These are phyloP conservation scores for Pangasius sanitwongsei DNA, from an alignment of 2,797 vertebrate species.

Conservation along the genomic window DNA sequence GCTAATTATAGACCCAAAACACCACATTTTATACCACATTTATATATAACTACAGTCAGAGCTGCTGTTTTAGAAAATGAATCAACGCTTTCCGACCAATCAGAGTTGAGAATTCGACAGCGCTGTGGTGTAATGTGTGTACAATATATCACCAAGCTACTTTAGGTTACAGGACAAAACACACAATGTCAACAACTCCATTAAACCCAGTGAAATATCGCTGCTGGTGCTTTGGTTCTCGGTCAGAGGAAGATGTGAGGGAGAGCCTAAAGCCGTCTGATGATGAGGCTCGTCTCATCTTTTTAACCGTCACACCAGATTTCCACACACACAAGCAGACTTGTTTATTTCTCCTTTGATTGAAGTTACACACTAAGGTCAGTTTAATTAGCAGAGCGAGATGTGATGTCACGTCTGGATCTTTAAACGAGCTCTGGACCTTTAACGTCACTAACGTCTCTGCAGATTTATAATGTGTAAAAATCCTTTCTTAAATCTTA, in stretches of 20 bases:
- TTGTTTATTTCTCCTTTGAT: conserved; percentile 54
- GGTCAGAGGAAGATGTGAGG: neutral
- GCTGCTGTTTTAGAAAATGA: neutral
- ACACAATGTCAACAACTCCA: neutral
- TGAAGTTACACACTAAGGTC: conserved; percentile 42
- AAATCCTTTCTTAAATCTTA: neutral
- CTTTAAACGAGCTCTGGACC: neutral
- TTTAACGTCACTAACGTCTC: neutral
- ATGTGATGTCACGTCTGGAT: conserved; percentile 14
- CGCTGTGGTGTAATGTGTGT: neutral
- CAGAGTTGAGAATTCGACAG: neutral
- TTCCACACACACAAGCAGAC: conserved; percentile 43
- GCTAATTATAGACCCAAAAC: too few relatives aligned
- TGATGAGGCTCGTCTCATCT: conserved; percentile 7
- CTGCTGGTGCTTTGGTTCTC: neutral
- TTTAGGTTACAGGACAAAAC: neutral
- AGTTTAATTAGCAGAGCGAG: conserved; percentile 31
- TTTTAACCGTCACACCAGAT: conserved; percentile 16
- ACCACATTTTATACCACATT: too few relatives aligned
- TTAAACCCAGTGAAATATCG: neutral
- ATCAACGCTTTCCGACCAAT: neutral
- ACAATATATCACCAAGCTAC: neutral
- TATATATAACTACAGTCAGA: too few relatives aligned
- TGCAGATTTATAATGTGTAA: neutral
- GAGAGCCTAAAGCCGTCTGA: neutral